Conservation (phyloP, 2,113 vertebrate genomes). For the Callorhinus ursinus region DNA sequence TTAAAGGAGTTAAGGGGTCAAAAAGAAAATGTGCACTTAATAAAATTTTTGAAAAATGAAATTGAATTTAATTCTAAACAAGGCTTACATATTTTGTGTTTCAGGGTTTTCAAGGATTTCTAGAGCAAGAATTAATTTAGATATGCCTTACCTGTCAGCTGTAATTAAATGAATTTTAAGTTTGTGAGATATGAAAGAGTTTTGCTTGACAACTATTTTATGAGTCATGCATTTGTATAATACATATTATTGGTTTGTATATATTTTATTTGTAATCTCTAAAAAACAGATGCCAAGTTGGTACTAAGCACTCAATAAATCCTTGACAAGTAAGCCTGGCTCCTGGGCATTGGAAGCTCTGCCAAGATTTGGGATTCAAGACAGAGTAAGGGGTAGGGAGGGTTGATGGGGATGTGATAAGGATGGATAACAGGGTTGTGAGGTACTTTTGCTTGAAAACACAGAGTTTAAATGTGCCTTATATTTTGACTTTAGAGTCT, state of each 20-base stretch:
- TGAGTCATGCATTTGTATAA: neutral
- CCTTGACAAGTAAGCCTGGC: neutral
- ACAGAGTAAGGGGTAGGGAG: neutral
- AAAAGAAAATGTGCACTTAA: neutral
- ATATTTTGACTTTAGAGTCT: neutral
- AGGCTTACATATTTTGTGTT: neutral
- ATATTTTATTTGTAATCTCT: neutral
- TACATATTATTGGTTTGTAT: neutral
- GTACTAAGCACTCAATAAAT: neutral
- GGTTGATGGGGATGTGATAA: rapidly evolving
- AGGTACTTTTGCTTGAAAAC: neutral
- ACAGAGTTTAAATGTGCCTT: neutral
- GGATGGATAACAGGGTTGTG: neutral
- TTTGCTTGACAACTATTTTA: neutral
- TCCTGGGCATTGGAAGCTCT: neutral
- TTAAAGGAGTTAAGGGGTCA: neutral
- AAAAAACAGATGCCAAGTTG: neutral
- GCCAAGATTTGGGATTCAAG: neutral
- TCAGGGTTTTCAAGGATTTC: neutral
- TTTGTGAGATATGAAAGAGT: neutral
- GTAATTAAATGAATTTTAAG: neutral
- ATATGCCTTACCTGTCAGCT: rapidly evolving
- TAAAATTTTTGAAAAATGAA: neutral
- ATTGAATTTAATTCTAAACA: neutral
- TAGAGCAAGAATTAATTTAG: neutral